These are phyloP conservation scores for Volucella inflata DNA, from an alignment of 2,888 invertebrate genomes.

Conservation along the genomic window DNA sequence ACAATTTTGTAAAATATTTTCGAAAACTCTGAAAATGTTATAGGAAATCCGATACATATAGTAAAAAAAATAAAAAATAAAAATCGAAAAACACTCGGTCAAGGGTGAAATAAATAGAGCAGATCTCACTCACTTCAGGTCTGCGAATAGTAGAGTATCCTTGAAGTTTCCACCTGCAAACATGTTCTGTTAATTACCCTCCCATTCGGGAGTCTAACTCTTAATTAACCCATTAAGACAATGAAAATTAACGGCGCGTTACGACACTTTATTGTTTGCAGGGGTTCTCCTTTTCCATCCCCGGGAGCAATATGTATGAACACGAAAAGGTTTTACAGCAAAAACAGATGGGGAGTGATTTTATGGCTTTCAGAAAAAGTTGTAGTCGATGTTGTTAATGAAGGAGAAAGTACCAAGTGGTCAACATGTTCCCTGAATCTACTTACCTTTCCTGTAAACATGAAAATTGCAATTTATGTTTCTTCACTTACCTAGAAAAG, in stretches of 20 bases:
- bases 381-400: slow-evolving; percentile 1
- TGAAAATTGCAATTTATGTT: background rate
- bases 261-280: slow-evolving; percentile 40
- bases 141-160: slow-evolving; percentile 17
- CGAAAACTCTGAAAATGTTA: slow-evolving; percentile 20
- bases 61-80: background rate
- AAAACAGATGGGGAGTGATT: background rate
- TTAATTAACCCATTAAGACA: slow-evolving; percentile 72
- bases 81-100: slow-evolving; percentile 26
- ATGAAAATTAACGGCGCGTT: slow-evolving; percentile 65
- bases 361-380: background rate
- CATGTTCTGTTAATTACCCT: slow-evolving; percentile 55
- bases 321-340: background rate
- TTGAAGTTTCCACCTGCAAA: slow-evolving; percentile 61
- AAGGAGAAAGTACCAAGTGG: background rate
- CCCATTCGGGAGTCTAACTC: slow-evolving; percentile 42
- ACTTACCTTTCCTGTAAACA: slow-evolving; percentile 29
- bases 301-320: background rate
- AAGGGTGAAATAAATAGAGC: slow-evolving; percentile 55
- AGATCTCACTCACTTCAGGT: slow-evolving; percentile 11
- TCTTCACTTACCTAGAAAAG: slow-evolving; percentile 59
- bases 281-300: slow-evolving; percentile 11
- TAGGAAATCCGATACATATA: background rate
- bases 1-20: slow-evolving; percentile 56
- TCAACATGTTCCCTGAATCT: slow-evolving; percentile 16